phyloP scores from a whole-genome alignment of 2,888 invertebrate species.

The Hirudinaria manillensis region DNA sequence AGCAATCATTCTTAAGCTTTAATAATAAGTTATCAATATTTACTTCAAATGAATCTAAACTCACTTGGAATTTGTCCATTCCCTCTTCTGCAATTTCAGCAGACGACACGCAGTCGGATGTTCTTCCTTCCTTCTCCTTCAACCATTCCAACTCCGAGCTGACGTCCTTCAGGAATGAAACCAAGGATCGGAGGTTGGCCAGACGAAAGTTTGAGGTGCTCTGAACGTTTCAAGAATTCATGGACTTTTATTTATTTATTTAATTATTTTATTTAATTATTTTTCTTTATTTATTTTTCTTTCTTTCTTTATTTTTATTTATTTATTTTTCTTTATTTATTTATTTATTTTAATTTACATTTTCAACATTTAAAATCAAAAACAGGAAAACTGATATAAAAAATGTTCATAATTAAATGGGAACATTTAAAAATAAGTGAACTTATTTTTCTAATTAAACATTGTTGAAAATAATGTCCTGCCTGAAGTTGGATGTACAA shows the following conservation, averaged over 20 bases:
- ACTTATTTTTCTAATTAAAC: not conserved
- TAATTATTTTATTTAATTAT: not conserved
- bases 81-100: not conserved
- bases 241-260: not conserved
- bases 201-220: slow-evolving; percentile 30
- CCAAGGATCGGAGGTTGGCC: slow-evolving; percentile 23
- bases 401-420: not conserved
- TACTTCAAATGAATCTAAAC: no score
- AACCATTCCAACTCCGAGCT: slow-evolving; percentile 22
- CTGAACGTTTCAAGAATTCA: slow-evolving; percentile 1
- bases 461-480: not conserved
- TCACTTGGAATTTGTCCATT: not conserved
- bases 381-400: no score
- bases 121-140: slow-evolving; percentile 7
- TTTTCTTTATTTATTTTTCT: not conserved
- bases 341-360: no score
- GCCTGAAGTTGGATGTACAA: slow-evolving; percentile 18
- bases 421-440: not conserved
- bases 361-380: no score
- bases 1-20: no score
- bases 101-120: slow-evolving; percentile 14
- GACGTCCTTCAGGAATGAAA: slow-evolving; percentile 15
- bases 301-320: no score
- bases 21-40: no score
- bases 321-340: no score